phyloP scores from a whole-genome alignment of 2,888 invertebrate genomes.

The Hermaeophaga mercurialis region DNA sequence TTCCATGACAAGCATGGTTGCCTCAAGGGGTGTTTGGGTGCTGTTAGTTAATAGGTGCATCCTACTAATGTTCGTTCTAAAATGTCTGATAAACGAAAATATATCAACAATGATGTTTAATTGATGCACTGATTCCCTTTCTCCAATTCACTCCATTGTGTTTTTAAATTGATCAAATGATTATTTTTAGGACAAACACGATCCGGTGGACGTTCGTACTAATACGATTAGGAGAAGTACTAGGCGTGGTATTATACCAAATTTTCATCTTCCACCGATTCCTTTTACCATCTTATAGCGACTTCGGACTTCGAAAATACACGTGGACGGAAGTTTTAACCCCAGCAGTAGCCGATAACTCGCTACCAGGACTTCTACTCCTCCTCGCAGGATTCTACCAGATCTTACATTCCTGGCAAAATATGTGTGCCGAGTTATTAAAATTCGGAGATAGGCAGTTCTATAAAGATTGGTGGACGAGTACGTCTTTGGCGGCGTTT shows the following conservation, averaged over 20 bases:
- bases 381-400: constrained; percentile 70
- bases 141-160: no score
- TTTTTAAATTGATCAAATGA: no score
- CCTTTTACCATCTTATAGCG: constrained; percentile 70
- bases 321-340: constrained; percentile 62
- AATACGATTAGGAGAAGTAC: constrained; percentile 73
- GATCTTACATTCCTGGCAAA: constrained; percentile 89
- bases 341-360: constrained; percentile 69
- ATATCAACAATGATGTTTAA: no score
- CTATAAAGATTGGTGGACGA: constrained; percentile 95
- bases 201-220: constrained; percentile 78
- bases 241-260: constrained; percentile 78
- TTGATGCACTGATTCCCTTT: no score
- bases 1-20: no score
- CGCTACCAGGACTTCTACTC: constrained; percentile 74
- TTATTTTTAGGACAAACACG: constrained; percentile 65
- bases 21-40: no score
- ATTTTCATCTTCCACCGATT: constrained; percentile 82
- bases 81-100: no score
- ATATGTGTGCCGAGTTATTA: constrained; percentile 87
- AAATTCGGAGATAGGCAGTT: constrained; percentile 86
- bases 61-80: no score
- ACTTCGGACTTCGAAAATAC: constrained; percentile 61
- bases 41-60: no score
- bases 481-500: constrained; percentile 77